Conservation (phyloP, 2,888 invertebrate species). For the Microchrysa polita region DNA sequence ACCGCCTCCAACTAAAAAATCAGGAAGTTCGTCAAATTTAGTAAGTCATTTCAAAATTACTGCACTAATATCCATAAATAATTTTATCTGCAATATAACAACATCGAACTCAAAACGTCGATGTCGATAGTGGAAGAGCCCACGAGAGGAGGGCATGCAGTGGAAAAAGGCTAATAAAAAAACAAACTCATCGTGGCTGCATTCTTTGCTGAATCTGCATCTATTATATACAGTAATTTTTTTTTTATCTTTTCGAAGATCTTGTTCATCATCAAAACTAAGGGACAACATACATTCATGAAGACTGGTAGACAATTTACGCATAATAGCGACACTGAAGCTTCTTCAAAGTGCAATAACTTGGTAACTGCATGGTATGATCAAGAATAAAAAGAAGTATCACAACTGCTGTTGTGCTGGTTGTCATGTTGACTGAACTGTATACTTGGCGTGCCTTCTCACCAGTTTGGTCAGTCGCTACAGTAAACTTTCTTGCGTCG, state of each 20-base stretch:
- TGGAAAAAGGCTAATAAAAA: too few species aligned
- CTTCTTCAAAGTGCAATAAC: conserved; percentile 39
- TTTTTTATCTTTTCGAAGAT: not conserved
- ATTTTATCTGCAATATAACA: conserved; percentile 20
- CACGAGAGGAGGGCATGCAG: too few species aligned
- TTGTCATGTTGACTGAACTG: conserved; percentile 5
- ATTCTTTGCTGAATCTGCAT: too few species aligned
- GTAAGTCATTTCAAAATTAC: conserved; percentile 39
- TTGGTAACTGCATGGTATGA: conserved; percentile 18
- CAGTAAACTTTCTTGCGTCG: too few species aligned
- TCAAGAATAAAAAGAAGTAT: conserved; percentile 7
- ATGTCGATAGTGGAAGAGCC: not conserved
- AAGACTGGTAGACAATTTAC: not conserved
- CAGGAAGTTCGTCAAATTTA: conserved; percentile 40
- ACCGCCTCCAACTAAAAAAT: conserved; percentile 14
- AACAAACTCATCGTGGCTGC: too few species aligned
- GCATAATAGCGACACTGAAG: conserved; percentile 17
- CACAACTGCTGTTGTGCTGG: not conserved
- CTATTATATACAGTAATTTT: not conserved
- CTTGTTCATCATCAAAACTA: conserved; percentile 22
- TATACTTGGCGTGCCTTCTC: not conserved
- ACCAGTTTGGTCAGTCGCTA: too few species aligned
- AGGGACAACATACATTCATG: not conserved
- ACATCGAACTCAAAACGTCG: not conserved
- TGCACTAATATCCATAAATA: conserved; percentile 39